phyloP scores from a whole-genome alignment of 2,888 invertebrate species.

The Muscina levida region DNA sequence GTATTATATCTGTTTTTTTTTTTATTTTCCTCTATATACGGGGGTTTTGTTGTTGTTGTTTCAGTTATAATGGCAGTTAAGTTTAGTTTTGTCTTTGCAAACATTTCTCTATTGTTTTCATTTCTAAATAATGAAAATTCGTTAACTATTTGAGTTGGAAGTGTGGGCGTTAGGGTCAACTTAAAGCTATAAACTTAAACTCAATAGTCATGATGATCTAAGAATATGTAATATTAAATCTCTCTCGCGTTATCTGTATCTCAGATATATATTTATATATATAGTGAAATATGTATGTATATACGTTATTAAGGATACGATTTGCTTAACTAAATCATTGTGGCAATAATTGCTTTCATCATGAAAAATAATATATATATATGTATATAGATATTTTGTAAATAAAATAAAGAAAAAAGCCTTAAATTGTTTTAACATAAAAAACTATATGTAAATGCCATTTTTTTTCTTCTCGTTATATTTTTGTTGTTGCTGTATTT shows the following conservation, averaged over 20 bases:
- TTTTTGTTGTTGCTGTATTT: constrained; percentile 20
- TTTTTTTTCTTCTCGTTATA: background rate
- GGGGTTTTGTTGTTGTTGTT: background rate
- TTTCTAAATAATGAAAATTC: background rate
- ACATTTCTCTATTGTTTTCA: constrained; percentile 20
- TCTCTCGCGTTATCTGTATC: no score
- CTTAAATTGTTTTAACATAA: constrained; percentile 50
- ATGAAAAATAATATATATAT: constrained; percentile 17
- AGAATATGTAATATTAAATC: no score
- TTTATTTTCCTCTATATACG: background rate
- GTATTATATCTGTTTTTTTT: no score
- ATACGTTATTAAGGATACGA: constrained; percentile 5
- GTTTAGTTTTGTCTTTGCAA: constrained; percentile 14
- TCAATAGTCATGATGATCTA: constrained; percentile 7
- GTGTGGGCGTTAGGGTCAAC: background rate
- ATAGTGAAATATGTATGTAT: constrained; percentile 1
- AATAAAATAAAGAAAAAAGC: constrained; percentile 43
- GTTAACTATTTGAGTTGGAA: constrained; percentile 6
- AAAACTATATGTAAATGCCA: constrained; percentile 58
- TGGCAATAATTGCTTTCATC: background rate
- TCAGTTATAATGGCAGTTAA: constrained; percentile 41
- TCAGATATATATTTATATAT: no score
- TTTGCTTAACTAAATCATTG: constrained; percentile 23
- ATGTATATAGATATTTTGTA: no score
- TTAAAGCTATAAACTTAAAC: constrained; percentile 24